Percentiles rank a stretch among this genome's conserved stretches.
Evolutionary conservation across 1,140 invertebrate species (phyloP).

Genomic region (Drosophila willistoni): DNA sequence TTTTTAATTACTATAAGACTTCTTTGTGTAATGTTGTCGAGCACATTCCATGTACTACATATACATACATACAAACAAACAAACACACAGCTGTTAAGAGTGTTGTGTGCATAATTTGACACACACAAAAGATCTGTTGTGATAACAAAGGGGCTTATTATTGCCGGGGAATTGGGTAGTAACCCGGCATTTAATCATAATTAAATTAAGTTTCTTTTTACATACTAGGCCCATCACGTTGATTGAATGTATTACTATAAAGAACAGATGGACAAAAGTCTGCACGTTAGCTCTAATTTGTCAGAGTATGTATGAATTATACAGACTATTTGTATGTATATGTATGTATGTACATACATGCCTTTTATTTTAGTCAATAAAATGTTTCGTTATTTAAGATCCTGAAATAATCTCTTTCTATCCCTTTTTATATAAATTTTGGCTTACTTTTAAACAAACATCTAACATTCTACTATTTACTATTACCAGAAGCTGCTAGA

Average conservation of each 20-base stretch:
- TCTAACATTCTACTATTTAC: too few species aligned
- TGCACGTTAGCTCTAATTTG: background rate
- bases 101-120: slow-evolving; percentile 48
- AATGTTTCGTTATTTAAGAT: too few species aligned
- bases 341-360: too few species aligned
- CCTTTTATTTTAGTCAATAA: too few species aligned
- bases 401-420: too few species aligned
- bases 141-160: slow-evolving; percentile 37
- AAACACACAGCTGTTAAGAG: slow-evolving; percentile 30
- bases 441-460: too few species aligned
- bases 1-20: slow-evolving; percentile 64
- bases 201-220: slow-evolving; percentile 19
- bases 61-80: background rate
- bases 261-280: background rate
- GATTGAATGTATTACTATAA: background rate
- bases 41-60: slow-evolving; percentile 12
- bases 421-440: too few species aligned
- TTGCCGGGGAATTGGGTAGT: slow-evolving; percentile 6
- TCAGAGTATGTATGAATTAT: background rate
- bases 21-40: slow-evolving; percentile 35
- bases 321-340: too few species aligned
- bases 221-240: background rate
- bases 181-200: slow-evolving; percentile 34
- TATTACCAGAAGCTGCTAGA: too few species aligned
- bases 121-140: slow-evolving; percentile 54